These are phyloP conservation scores for Botrylloides violaceus DNA, from an alignment of 23 tunicate genomes.

Conservation along the genomic window DNA sequence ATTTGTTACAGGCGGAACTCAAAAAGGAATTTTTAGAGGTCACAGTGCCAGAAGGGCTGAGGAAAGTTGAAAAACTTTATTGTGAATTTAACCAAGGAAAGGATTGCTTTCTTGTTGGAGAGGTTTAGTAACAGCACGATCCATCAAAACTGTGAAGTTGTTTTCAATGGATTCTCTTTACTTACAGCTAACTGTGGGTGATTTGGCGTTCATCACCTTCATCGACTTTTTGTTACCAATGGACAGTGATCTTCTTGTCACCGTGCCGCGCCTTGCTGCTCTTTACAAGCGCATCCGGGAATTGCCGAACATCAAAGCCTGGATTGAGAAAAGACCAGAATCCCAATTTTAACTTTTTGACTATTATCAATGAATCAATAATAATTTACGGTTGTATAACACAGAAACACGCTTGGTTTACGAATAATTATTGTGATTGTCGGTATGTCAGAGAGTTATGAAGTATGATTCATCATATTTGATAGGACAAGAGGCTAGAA, in stretches of 20 bases:
- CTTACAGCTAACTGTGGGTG: not conserved
- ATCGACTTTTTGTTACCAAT: not conserved
- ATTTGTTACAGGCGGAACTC: not conserved
- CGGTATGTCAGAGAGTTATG: too few species aligned
- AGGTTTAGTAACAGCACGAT: too few species aligned
- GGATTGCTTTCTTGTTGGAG: not conserved
- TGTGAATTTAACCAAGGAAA: not conserved
- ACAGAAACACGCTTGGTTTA: too few species aligned
- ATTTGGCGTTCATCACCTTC: not conserved
- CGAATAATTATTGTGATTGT: too few species aligned
- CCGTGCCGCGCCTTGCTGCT: not conserved
- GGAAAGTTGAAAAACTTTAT: not conserved
- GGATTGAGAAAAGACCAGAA: slow-evolving; percentile 13
- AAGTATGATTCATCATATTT: too few species aligned
- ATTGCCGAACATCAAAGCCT: not conserved
- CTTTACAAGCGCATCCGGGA: not conserved
- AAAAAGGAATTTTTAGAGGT: not conserved
- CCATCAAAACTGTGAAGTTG: too few species aligned
- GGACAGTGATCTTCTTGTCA: not conserved
- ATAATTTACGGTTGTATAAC: too few species aligned
- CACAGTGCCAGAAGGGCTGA: not conserved
- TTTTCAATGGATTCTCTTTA: not conserved
- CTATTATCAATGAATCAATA: too few species aligned
- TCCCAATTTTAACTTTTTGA: not conserved
- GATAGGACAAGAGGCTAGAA: too few species aligned